These are phyloP conservation scores for Phyllopteryx taeniolatus DNA, from an alignment of 2,113 vertebrate species.

Conservation along the genomic window DNA sequence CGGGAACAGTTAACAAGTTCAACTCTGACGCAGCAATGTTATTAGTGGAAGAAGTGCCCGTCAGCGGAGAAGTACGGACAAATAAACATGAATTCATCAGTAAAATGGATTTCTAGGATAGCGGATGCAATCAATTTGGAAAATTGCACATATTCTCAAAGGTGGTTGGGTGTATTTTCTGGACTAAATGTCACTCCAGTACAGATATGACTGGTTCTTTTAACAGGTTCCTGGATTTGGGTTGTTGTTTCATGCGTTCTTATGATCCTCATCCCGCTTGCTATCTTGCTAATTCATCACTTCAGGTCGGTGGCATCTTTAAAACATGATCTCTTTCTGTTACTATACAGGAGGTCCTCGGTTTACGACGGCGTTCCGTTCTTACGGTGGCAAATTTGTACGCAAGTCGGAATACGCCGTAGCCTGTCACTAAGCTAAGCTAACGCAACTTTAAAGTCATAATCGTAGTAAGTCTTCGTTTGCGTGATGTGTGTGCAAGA, in stretches of 20 bases:
- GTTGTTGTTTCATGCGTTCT: slow-evolving; percentile 32
- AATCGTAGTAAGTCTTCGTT: background rate
- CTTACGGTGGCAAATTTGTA: background rate
- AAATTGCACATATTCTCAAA: too few relatives aligned
- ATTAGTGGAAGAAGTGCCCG: too few relatives aligned
- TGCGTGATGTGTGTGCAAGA: background rate
- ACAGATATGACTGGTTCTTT: slow-evolving; percentile 6
- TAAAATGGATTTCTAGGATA: too few relatives aligned
- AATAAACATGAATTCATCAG: too few relatives aligned
- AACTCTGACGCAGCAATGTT: too few relatives aligned
- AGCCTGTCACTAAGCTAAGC: too few relatives aligned
- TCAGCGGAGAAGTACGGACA: too few relatives aligned
- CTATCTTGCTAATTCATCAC: slow-evolving; percentile 40
- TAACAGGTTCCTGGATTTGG: slow-evolving; percentile 56
- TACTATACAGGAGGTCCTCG: background rate
- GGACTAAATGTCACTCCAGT: background rate
- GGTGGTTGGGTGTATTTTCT: background rate
- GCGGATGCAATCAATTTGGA: too few relatives aligned
- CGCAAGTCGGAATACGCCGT: background rate
- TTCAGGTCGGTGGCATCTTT: slow-evolving; percentile 35
- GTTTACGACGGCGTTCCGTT: background rate
- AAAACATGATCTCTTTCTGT: background rate
- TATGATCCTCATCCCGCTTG: slow-evolving; percentile 50
- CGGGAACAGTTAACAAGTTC: too few relatives aligned
- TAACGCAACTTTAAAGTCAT: background rate